phyloP scores from a whole-genome alignment of 2,797 vertebrate genomes.

The Sebastes alutus region DNA sequence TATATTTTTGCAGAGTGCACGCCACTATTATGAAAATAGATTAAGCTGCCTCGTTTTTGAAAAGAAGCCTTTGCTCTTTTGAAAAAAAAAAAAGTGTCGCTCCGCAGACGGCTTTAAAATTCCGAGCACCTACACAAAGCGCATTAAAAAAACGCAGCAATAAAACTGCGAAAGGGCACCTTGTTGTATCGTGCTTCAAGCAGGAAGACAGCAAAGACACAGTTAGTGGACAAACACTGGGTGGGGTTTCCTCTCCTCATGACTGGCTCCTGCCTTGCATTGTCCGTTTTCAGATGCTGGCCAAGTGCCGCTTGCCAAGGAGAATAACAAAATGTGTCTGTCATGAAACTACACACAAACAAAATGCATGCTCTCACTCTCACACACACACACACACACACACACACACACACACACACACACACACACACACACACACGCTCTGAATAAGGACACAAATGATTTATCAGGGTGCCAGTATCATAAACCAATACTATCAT shows the following conservation, averaged over 20 bases:
- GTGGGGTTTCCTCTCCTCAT: constrained; percentile 79
- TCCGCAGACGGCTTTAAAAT: constrained; percentile 29
- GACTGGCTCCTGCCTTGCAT: constrained; percentile 68
- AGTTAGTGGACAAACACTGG: constrained; percentile 75
- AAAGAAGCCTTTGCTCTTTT: constrained; percentile 10
- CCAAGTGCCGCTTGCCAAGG: constrained; percentile 31
- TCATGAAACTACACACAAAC: constrained; percentile 18
- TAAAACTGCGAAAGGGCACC: constrained; percentile 64
- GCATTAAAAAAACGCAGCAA: constrained; percentile 30
- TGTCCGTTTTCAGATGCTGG: constrained; percentile 63
- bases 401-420: too few species aligned
- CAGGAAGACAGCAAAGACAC: constrained; percentile 78
- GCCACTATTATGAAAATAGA: constrained; percentile 57
- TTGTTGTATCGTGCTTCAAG: constrained; percentile 60
- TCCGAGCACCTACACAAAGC: constrained; percentile 43
- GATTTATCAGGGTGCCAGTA: neutral
- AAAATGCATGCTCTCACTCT: neutral
- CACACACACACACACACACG: neutral
- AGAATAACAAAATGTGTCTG: constrained; percentile 51
- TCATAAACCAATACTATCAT: neutral
- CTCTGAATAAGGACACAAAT: neutral
- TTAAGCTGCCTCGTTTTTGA: constrained; percentile 27
- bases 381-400: too few species aligned
- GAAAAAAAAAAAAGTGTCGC: neutral
- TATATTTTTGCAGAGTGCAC: constrained; percentile 34